Percentiles rank a stretch among this genome's conserved stretches.
phyloP scores from a whole-genome alignment of 35 echinoderm and acorn worm species.

The Eucidaris tribuloides region DNA sequence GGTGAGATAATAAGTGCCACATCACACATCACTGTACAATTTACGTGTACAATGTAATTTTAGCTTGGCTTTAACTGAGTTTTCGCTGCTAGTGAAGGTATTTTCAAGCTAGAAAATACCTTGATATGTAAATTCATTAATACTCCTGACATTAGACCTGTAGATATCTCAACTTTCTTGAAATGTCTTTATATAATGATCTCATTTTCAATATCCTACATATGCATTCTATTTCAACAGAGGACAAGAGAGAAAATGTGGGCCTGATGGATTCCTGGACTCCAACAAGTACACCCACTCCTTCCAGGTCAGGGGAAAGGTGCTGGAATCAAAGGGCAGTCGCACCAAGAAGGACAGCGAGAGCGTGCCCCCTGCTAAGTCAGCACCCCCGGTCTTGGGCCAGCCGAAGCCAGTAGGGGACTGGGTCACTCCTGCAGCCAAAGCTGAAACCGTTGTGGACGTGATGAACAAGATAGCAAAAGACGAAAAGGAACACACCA shows the following conservation, averaged over 20 bases:
- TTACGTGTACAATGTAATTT: too few species aligned
- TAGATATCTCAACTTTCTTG: too few species aligned
- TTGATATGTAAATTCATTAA: too few species aligned
- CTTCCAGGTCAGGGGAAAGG: constrained; percentile 89
- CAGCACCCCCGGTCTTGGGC: neutral
- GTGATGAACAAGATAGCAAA: constrained; percentile 55
- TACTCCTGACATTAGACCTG: too few species aligned
- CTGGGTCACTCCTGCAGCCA: neutral
- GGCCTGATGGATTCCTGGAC: constrained; percentile 92
- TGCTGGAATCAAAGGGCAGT: constrained; percentile 73
- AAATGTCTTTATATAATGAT: too few species aligned
- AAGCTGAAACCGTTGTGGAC: constrained; percentile 66
- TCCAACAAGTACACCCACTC: constrained; percentile 94
- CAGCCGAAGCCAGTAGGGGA: neutral
- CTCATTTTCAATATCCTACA: neutral
- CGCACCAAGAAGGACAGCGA: constrained; percentile 52
- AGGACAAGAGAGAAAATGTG: constrained; percentile 94
- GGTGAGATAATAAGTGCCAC: too few species aligned
- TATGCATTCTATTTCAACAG: constrained; percentile 24
- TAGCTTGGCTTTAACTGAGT: too few species aligned
- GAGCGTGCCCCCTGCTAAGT: neutral
- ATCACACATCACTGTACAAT: too few species aligned
- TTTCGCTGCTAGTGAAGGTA: too few species aligned
- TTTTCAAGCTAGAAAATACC: too few species aligned
- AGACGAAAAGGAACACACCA: constrained; percentile 76